Base-by-base conservation (phyloP, 2,888 invertebrate genomes). In the Lumbricus terrestris region DNA sequence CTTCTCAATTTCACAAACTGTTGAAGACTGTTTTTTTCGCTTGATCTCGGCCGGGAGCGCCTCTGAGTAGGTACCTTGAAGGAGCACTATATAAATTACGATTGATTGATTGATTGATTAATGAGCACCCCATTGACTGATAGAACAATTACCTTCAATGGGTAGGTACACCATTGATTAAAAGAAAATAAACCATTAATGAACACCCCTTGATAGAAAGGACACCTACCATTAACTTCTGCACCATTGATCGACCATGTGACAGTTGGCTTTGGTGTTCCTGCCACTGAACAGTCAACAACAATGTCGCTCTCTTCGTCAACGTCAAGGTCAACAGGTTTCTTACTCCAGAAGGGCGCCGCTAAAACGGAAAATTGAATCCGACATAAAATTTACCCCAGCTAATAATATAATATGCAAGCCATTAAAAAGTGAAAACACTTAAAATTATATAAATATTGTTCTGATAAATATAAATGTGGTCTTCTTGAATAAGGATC, bases 171-270 rank as follows among this genome's bases (percentile, higher is more conserved):
- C 15, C 35, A 42, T 16, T 42, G 42, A 42, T 16, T 42, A 18
- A n/a, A n/a, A n/a, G n/a, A 83, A 35, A 34, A 18, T 2, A 34
- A 11, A 83, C 83, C 34, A 34, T 83, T n/a, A n/a, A n/a, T n/a
- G n/a, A n/a, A n/a, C n/a, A n/a, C n/a, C n/a, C n/a, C n/a, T n/a
- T n/a, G n/a, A n/a, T n/a, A n/a, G n/a, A n/a, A n/a, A n/a, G n/a
- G n/a, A n/a, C n/a, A n/a, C 38, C 34, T 38, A 89, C 89, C 82
- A 38, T 83, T 34, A 83, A 90, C 33, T 29, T 83, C 82, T n/a
- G 18, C 82, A 18, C 90, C 88, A 82, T 90, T 90, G 82, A 90
- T 82, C 8, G 37, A 88, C 90, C 88, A 90, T 23, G 35, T 4
- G n/a, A 90, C 37, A n/a, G 69, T 69, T 13, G 90, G 90, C 16